These are phyloP conservation scores for Phylloscopus trochiloides DNA, from an alignment of 2,113 vertebrate species.

Conservation along the genomic window DNA sequence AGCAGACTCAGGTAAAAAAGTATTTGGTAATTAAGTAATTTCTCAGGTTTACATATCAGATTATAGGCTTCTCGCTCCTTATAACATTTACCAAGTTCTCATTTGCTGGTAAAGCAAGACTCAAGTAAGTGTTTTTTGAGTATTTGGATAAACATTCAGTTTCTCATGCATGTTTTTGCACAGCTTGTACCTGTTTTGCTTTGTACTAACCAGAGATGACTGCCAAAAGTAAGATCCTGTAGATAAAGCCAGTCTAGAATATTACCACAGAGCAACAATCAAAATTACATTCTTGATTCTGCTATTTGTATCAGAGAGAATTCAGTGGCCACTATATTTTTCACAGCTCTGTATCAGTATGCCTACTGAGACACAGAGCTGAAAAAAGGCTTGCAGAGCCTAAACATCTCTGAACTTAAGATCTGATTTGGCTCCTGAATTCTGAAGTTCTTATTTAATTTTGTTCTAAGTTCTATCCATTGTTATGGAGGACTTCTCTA, in stretches of 20 bases:
- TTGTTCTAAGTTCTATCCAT: neutral
- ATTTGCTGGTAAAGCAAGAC: neutral
- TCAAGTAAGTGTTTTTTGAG: neutral
- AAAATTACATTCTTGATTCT: neutral
- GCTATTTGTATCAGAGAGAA: neutral
- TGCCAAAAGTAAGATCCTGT: neutral
- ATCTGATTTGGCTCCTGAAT: neutral
- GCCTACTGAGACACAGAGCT: neutral
- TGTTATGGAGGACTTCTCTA: neutral
- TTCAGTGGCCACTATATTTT: neutral
- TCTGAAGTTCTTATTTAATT: neutral
- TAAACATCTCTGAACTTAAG: neutral
- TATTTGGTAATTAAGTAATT: neutral
- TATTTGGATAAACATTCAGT: neutral
- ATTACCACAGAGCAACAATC: neutral
- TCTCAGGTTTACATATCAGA: neutral
- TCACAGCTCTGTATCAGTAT: neutral
- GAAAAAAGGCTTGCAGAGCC: neutral
- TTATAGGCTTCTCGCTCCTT: neutral
- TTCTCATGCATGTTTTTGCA: neutral
- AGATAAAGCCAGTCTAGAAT: neutral
- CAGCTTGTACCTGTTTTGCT: neutral
- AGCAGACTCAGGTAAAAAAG: neutral
- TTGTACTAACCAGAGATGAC: neutral
- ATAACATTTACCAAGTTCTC: neutral